These are phyloP conservation scores for Zeuzera pyrina DNA, from an alignment of 2,888 invertebrate genomes.

Conservation along the genomic window DNA sequence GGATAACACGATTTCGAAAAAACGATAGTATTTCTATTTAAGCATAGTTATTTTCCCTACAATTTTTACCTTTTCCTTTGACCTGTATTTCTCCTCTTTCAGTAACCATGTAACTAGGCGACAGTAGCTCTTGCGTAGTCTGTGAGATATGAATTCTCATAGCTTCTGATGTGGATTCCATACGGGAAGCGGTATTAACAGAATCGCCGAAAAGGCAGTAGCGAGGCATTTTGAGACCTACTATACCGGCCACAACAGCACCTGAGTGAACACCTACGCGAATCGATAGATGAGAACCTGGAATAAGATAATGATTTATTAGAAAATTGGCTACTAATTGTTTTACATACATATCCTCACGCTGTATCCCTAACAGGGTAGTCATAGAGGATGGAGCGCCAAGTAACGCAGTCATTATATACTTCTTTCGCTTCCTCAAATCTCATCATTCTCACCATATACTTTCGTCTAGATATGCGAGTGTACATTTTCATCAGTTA, in stretches of 20 bases:
- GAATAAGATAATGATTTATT: too few relatives aligned
- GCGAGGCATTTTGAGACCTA: constrained; percentile 94
- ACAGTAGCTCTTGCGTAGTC: constrained; percentile 84
- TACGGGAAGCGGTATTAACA: constrained; percentile 91
- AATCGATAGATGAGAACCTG: constrained; percentile 86
- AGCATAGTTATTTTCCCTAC: too few relatives aligned
- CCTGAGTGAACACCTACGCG: constrained; percentile 93
- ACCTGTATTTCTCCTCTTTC: constrained; percentile 90
- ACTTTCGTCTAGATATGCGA: too few relatives aligned
- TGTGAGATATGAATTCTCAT: constrained; percentile 97
- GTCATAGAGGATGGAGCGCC: too few relatives aligned
- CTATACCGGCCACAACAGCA: constrained; percentile 93
- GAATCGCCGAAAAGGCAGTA: constrained; percentile 93
- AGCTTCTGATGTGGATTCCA: constrained; percentile 94
- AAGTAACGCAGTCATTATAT: too few relatives aligned
- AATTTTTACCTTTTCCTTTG: constrained; percentile 85
- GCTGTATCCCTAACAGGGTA: too few relatives aligned
- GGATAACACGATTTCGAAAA: too few relatives aligned
- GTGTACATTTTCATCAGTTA: background rate
- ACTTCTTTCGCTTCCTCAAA: too few relatives aligned
- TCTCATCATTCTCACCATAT: too few relatives aligned
- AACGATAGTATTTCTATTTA: too few relatives aligned
- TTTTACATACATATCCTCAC: too few relatives aligned
- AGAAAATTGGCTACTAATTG: too few relatives aligned
- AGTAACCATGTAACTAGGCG: constrained; percentile 80